phyloP scores from a whole-genome alignment of 2,888 invertebrate genomes.

The Drosophila phalerata region DNA sequence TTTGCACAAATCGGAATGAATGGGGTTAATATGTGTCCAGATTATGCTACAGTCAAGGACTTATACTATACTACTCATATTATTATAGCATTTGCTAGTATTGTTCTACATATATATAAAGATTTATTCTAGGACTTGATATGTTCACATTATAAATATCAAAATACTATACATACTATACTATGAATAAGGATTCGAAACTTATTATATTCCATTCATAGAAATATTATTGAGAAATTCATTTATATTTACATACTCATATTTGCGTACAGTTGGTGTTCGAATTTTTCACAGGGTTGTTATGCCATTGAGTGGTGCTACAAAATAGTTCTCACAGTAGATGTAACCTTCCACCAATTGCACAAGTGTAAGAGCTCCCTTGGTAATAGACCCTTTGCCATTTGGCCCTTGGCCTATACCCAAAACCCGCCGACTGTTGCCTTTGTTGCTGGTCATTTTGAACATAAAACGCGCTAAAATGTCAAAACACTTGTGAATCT shows the following conservation, averaged over 20 bases:
- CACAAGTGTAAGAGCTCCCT: conserved; percentile 79
- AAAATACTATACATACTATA: too few species aligned
- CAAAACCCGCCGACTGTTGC: conserved; percentile 11
- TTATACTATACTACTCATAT: too few species aligned
- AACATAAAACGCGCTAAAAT: conserved; percentile 67
- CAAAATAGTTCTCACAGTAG: conserved; percentile 65
- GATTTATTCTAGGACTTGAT: too few species aligned
- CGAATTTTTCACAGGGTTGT: conserved; percentile 58
- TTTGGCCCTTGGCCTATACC: conserved; percentile 18
- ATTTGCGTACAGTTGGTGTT: conserved; percentile 4
- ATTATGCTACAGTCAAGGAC: neutral
- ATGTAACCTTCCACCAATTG: conserved; percentile 40
- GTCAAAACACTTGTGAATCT: conserved; percentile 77
- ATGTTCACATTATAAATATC: too few species aligned
- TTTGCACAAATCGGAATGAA: neutral
- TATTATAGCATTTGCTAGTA: too few species aligned
- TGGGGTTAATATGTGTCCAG: neutral
- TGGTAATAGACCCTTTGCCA: conserved; percentile 60
- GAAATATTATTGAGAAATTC: neutral
- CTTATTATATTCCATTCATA: neutral
- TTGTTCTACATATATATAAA: too few species aligned
- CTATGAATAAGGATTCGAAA: neutral
- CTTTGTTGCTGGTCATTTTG: conserved; percentile 71
- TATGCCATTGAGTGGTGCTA: neutral
- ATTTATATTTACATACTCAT: conserved; percentile 12